These are phyloP conservation scores for Arothron firmamentum DNA, from an alignment of 2,113 vertebrate genomes.

Conservation along the genomic window DNA sequence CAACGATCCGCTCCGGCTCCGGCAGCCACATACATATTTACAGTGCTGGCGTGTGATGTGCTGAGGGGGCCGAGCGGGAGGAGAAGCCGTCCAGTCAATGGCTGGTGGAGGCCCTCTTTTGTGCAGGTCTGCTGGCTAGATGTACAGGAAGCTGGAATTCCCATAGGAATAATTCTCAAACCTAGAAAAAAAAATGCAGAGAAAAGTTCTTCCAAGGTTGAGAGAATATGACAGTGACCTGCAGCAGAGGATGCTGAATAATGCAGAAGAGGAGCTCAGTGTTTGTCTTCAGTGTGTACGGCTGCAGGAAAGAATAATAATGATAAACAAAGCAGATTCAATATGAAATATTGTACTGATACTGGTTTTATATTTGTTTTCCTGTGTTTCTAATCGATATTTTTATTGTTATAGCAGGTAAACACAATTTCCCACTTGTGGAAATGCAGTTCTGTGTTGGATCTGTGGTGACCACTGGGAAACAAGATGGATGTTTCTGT, in stretches of 20 bases:
- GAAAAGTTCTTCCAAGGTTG: constrained; percentile 8
- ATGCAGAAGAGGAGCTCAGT: background rate
- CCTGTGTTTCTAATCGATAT: no score
- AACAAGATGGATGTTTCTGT: no score
- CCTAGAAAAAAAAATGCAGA: background rate
- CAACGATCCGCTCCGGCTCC: constrained; percentile 31
- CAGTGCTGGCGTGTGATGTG: constrained; percentile 28
- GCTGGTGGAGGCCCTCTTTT: constrained; percentile 17
- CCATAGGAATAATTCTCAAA: constrained; percentile 8
- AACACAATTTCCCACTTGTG: no score
- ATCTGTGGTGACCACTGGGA: no score
- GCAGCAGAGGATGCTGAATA: background rate
- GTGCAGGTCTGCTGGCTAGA: constrained; percentile 20
- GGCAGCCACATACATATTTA: constrained; percentile 38
- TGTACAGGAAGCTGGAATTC: constrained; percentile 6
- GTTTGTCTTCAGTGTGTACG: background rate
- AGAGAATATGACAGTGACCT: constrained; percentile 8
- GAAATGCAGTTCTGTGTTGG: no score
- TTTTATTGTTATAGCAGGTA: no score
- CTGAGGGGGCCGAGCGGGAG: no score
- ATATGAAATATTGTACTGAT: no score
- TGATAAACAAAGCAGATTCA: no score
- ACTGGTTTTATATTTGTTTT: no score
- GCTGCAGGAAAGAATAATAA: background rate
- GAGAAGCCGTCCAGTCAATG: constrained; percentile 35